A percentile compares a stretch with the other conserved stretches of the same genome.
phyloP scores from a whole-genome alignment of 2,888 invertebrate genomes.

The Odontothrips loti region DNA sequence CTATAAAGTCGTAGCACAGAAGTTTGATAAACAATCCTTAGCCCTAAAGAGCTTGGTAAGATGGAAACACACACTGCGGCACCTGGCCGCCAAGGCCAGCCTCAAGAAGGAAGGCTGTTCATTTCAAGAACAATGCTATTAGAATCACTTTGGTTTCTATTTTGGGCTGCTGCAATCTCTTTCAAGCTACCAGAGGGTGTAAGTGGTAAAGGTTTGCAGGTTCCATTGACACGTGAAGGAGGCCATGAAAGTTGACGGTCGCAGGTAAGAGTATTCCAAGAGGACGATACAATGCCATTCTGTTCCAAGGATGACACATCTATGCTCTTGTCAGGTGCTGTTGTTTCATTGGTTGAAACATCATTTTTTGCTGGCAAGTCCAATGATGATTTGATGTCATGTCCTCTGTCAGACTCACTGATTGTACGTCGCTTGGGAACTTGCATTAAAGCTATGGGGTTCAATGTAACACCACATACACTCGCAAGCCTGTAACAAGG shows the following conservation, averaged over 20 bases:
- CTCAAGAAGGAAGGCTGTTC: constrained; percentile 9
- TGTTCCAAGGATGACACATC: neutral
- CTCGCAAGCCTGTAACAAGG: neutral
- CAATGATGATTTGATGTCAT: neutral
- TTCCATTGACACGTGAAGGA: neutral
- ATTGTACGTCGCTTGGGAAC: neutral
- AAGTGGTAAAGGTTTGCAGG: neutral
- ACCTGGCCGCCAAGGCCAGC: constrained; percentile 5
- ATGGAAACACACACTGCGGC: neutral
- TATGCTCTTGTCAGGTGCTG: neutral
- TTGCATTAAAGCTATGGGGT: neutral
- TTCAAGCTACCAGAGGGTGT: neutral
- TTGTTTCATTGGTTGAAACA: neutral
- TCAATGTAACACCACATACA: neutral
- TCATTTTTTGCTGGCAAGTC: neutral
- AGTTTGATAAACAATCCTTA: neutral
- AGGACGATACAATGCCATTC: neutral
- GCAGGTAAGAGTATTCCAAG: neutral
- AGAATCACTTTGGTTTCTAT: neutral
- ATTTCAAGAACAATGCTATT: constrained; percentile 18
- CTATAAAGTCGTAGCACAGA: neutral
- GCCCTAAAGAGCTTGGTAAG: neutral
- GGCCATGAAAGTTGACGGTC: neutral
- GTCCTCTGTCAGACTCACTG: neutral
- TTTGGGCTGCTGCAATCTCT: neutral